Base-by-base conservation (phyloP, 2,113 vertebrate genomes). In the Pao palembangensis region DNA sequence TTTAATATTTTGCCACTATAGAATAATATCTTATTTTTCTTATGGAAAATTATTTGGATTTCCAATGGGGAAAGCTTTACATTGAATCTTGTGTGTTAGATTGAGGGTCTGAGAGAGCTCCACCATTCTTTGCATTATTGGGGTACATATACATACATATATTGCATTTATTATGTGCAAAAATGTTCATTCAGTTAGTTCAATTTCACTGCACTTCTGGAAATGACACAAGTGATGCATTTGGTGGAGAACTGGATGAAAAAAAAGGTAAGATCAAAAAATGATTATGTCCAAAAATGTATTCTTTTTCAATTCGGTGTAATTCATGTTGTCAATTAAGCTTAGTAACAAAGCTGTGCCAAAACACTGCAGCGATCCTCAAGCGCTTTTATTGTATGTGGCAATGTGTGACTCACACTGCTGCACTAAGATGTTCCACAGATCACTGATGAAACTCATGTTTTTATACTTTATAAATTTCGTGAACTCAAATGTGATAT, bases 11-110 rank as follows among this genome's bases (percentile, higher is more conserved):
- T 51, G 64, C 75, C 65, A 74, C 58, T 66, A 49, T 82, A 76
- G 75, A 76, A 61, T 72, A 78, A 53, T 67, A 11, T 78, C n/a
- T 71, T 82, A 84, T 84, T 82, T 82, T 84, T 82, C 47, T 69
- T 74, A 83, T 63, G 15, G 38, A 75, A 51, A 52, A 71, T 51
- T 68, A 71, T 68, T 69, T 31, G 18, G 49, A 74, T 61, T 55
- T 47, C 55, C 50, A 62, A 16, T n/a, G 79, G 41, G 18, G 34
- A 12, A 38, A 38, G 34, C 34, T 38, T 8, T 38, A 11, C 10
- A 38, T 11, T 38, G 10, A 38, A 2, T 38, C 34, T 38, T 38
- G 34, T 31, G 1, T 38, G 34, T 38, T 12, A 38, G 50, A 61
- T 15, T 17, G 62, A 57, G 38, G 55, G 34, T 38, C 10, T 11